Conservation (phyloP, 2,797 vertebrate genomes). For the Dendrocincla tyrannina region DNA sequence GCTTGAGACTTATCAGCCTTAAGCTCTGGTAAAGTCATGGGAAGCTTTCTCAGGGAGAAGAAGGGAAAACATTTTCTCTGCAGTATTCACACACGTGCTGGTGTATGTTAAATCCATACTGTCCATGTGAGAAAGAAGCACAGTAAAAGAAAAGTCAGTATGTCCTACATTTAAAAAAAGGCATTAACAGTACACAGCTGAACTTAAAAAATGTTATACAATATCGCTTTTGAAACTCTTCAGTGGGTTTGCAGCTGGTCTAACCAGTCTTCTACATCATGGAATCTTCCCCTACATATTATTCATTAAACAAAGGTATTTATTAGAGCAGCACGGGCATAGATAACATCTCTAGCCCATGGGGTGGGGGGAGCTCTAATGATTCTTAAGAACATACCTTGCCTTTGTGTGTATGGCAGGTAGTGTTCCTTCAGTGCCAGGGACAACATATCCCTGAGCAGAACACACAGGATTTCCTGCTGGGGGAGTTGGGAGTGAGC, state of each 20-base stretch:
- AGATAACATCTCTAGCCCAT: background rate
- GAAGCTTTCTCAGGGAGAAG: background rate
- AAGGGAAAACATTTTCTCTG: background rate
- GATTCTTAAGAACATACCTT: background rate
- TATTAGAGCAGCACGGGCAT: background rate
- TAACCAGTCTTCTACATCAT: constrained; percentile 2
- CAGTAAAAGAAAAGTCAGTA: background rate
- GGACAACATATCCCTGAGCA: background rate
- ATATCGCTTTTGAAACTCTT: background rate
- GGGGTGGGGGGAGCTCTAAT: background rate
- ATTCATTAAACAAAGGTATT: constrained; percentile 11
- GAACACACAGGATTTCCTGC: background rate
- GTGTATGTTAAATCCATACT: background rate
- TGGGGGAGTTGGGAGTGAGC: background rate
- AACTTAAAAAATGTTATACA: background rate
- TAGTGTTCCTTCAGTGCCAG: background rate
- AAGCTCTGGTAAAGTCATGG: background rate
- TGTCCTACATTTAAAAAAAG: background rate
- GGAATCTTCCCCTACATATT: background rate
- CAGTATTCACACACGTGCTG: background rate
- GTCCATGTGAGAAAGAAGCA: background rate
- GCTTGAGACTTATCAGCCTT: background rate
- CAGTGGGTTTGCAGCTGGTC: background rate
- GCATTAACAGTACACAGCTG: background rate
- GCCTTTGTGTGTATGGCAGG: background rate